Conservation (phyloP, 2,888 invertebrate species). For the Drepanosiphum platanoidis region DNA sequence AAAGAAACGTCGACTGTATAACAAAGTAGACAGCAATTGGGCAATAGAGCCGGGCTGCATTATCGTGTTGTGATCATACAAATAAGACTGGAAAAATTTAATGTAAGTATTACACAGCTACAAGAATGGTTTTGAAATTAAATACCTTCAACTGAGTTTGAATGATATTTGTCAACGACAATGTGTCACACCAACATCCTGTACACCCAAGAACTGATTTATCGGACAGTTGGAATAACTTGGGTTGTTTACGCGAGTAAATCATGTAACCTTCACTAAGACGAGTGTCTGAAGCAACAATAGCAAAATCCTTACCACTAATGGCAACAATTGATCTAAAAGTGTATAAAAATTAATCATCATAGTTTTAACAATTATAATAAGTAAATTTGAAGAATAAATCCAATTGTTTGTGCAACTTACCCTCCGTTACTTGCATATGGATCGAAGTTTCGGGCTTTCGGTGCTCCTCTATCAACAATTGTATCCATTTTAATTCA, state of each 20-base stretch:
- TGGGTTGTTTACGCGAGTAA: conserved; percentile 87
- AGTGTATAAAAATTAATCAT: conserved; percentile 61
- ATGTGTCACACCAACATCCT: conserved; percentile 97
- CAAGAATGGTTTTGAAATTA: neutral
- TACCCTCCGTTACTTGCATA: conserved; percentile 60
- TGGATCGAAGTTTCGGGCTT: conserved; percentile 46
- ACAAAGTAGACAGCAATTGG: conserved; percentile 93
- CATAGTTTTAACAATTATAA: conserved; percentile 11
- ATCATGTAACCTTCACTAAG: conserved; percentile 91
- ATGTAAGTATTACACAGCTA: neutral
- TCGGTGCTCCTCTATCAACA: conserved; percentile 50
- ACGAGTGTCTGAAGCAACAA: conserved; percentile 95
- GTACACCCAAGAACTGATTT: conserved; percentile 91
- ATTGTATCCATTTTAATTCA: conserved; percentile 57
- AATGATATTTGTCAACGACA: conserved; percentile 86
- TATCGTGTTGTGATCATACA: conserved; percentile 90
- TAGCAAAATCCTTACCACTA: conserved; percentile 93
- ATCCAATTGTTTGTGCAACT: neutral
- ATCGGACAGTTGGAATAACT: conserved; percentile 83
- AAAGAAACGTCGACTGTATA: conserved; percentile 97
- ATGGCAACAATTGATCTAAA: conserved; percentile 92
- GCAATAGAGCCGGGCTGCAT: conserved; percentile 94
- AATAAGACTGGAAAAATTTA: conserved; percentile 77
- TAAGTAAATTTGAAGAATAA: neutral
- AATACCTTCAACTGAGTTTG: conserved; percentile 83